phyloP scores from a whole-genome alignment of 2,888 invertebrate genomes.

The Orthonychiurus folsomi region DNA sequence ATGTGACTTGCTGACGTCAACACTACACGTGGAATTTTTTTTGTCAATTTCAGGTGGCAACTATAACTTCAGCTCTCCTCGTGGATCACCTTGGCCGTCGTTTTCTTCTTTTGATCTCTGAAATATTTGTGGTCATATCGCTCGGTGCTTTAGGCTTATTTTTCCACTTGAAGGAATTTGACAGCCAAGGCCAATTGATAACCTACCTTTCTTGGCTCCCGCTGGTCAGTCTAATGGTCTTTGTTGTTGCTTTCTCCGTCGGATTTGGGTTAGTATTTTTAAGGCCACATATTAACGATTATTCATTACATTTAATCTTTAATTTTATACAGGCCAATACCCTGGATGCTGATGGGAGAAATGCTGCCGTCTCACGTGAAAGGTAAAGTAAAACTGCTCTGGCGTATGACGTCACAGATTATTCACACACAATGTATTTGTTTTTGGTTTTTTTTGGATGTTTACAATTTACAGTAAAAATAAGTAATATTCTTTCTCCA shows the following conservation, averaged over 20 bases:
- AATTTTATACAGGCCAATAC: slow-evolving; percentile 55
- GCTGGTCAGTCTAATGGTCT: slow-evolving; percentile 61
- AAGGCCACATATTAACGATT: no score
- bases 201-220: slow-evolving; percentile 60
- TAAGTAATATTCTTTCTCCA: no score
- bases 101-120: slow-evolving; percentile 65
- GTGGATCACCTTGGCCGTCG: slow-evolving; percentile 76
- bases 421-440: no score
- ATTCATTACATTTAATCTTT: slow-evolving; percentile 1
- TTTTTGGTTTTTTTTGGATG: no score
- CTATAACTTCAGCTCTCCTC: slow-evolving; percentile 42
- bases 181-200: slow-evolving; percentile 42
- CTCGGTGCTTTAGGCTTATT: slow-evolving; percentile 61
- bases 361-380: slow-evolving; percentile 30
- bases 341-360: slow-evolving; percentile 27
- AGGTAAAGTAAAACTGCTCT: slow-evolving; percentile 16
- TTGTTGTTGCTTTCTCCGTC: slow-evolving; percentile 69
- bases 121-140: slow-evolving; percentile 61
- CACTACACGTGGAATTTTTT: no score
- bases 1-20: no score
- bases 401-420: no score
- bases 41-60: slow-evolving; percentile 10
- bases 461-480: no score
- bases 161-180: slow-evolving; percentile 51
- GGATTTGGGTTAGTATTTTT: no score